phyloP scores from a whole-genome alignment of 2,113 vertebrate genomes.

The Clarias macrocephalus region DNA sequence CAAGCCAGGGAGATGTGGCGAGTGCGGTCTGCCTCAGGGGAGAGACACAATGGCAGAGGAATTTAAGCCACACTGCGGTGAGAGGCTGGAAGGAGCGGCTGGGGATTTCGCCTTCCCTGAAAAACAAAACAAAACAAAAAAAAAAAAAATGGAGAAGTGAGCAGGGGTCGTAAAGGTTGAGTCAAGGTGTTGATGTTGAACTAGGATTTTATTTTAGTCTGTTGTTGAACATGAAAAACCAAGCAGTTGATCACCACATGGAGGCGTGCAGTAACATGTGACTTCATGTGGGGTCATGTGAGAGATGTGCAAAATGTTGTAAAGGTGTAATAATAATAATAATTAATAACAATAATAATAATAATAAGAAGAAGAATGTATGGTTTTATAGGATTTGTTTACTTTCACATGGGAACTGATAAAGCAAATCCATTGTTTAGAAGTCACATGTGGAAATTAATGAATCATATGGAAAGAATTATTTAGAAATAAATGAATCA shows the following conservation, averaged over 20 bases:
- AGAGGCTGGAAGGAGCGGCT: not conserved
- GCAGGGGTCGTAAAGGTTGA: conserved; percentile 1
- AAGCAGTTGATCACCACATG: not conserved
- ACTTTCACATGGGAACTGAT: not conserved
- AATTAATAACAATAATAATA: too few relatives aligned
- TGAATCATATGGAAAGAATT: not conserved
- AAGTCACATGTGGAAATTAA: not conserved
- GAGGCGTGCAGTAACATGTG: too few relatives aligned
- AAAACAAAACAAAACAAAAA: too few relatives aligned
- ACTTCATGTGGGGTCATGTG: not conserved
- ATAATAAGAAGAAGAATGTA: too few relatives aligned
- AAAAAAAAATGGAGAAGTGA: not conserved
- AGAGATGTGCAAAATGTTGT: not conserved
- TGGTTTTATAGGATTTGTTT: too few relatives aligned
- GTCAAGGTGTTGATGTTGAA: conserved; percentile 4
- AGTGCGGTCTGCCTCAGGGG: conserved; percentile 43
- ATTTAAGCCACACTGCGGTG: conserved; percentile 43
- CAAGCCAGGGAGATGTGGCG: conserved; percentile 53
- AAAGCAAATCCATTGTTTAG: not conserved
- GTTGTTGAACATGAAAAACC: not conserved
- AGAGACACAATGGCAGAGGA: conserved; percentile 51
- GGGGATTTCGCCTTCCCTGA: conserved; percentile 33
- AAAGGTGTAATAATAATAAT: too few relatives aligned
- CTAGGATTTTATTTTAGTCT: conserved; percentile 13
- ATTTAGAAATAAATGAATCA: not conserved